A percentile compares a stretch with the other conserved stretches of the same genome.
Conservation (phyloP, 2,113 vertebrate species). For the Coregonus clupeaformis region DNA sequence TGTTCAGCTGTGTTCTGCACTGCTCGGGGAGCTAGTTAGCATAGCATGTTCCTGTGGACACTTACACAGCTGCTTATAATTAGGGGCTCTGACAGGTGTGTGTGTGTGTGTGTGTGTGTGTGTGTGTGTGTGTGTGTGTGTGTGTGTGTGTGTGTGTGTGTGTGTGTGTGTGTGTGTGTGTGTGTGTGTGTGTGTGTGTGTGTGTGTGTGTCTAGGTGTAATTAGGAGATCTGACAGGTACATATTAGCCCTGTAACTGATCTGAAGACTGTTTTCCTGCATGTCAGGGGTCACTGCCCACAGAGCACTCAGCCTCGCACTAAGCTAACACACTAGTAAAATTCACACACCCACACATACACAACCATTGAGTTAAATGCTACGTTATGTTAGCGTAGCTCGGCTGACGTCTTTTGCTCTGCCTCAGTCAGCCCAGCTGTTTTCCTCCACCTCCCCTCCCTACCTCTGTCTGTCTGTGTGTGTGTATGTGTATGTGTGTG, state of each 20-base stretch:
- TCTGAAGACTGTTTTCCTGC: slow-evolving; percentile 59
- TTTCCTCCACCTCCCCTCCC: slow-evolving; percentile 31
- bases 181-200: too few species aligned
- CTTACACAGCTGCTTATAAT: slow-evolving; percentile 40
- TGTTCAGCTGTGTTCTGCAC: not conserved
- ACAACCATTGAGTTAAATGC: too few species aligned
- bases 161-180: too few species aligned
- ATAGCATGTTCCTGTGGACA: slow-evolving; percentile 14
- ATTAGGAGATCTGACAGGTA: slow-evolving; percentile 63
- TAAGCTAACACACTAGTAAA: not conserved
- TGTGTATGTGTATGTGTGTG: too few species aligned
- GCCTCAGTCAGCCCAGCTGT: slow-evolving; percentile 41
- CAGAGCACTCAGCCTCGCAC: slow-evolving; percentile 40
- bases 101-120: slow-evolving; percentile 40
- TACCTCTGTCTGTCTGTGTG: too few species aligned
- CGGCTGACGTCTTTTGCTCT: not conserved
- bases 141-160: too few species aligned
- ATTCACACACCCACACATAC: too few species aligned
- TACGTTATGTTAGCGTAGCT: not conserved
- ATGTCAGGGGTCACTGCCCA: slow-evolving; percentile 51
- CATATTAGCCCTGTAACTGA: slow-evolving; percentile 68
- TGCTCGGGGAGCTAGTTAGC: slow-evolving; percentile 23
- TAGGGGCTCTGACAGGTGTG: slow-evolving; percentile 44
- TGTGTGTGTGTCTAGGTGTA: slow-evolving; percentile 20
- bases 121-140: slow-evolving; percentile 4